A percentile compares a stretch with the other conserved stretches of the same genome.
Conservation (phyloP, 2,797 vertebrate species). For the Helostoma temminkii region DNA sequence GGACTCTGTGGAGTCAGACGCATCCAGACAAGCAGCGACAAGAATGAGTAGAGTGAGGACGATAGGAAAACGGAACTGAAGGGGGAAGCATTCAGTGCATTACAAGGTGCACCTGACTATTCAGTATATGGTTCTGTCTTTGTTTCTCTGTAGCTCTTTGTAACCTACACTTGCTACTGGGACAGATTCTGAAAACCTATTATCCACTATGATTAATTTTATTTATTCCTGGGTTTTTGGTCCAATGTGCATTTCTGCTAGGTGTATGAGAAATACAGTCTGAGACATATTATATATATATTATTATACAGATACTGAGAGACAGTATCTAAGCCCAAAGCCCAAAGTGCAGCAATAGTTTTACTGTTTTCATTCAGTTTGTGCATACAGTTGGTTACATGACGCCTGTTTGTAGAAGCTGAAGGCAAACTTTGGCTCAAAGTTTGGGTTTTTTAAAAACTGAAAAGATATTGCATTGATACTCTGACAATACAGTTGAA, state of each 20-base stretch:
- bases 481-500: conserved; percentile 29
- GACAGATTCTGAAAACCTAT: not conserved
- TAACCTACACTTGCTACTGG: conserved; percentile 1
- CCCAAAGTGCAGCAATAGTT: conserved; percentile 14
- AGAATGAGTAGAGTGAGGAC: conserved; percentile 54
- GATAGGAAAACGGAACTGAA: conserved; percentile 70
- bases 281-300: too few relatives aligned
- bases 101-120: conserved; percentile 76
- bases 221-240: not conserved
- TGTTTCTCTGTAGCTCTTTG: conserved; percentile 20
- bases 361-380: not conserved
- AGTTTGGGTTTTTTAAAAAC: conserved; percentile 39
- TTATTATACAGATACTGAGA: too few relatives aligned
- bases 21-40: conserved; percentile 82
- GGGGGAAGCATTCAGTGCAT: conserved; percentile 53
- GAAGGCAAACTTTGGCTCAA: conserved; percentile 31
- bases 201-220: not conserved
- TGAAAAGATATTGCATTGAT: conserved; percentile 12
- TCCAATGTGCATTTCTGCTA: conserved; percentile 13
- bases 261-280: not conserved
- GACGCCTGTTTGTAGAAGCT: conserved; percentile 15
- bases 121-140: conserved; percentile 19
- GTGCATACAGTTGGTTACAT: conserved; percentile 31
- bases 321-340: not conserved
- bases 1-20: conserved; percentile 79